Base-by-base conservation (phyloP, 1,140 invertebrate genomes). In the Lysiphlebus fabarum region DNA sequence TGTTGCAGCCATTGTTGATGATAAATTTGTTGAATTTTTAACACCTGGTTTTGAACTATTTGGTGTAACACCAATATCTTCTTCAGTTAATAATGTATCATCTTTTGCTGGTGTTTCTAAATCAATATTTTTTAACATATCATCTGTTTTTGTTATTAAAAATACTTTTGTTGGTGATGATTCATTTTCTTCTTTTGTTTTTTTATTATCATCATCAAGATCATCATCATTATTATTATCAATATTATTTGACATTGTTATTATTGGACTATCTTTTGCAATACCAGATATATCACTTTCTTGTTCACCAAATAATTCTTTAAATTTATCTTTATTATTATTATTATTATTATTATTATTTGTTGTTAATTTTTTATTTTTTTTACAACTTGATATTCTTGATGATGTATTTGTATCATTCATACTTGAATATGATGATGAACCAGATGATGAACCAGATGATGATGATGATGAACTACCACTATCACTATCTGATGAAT, bases 61-160 rank as follows among this genome's bases (percentile, higher is more conserved):
- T 0, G 78, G 77, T 0, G 76, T 79, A 42, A 76, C 76, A 0
- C 73, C 74, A 53, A 79, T 80, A 10, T 65, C 58, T 0, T 65
- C 68, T 50, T 80, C 76, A 1, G 65, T 41, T 5, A 74, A 59
- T 0, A 63, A 40, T 56, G 53, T 59, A 0, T 80, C 75, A 11
- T 77, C 68, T 45, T 80, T 80, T 0, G 63, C 70, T 9, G 76
- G 78, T 0, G 75, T 79, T 63, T 78, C 77, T 49, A 69, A 63
- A 1, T 42, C n/a, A 7, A 51, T 10, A 7, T 11, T 58, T 42
- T 65, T 40, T 11, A 66, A 42, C 9, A 67, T 57, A 4, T 69
- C 59, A 1, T 65, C 53, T 4, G 59, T 66, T 53, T 75, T 71
- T 0, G 34, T 41, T 12, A 75, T 51, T 3, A 67, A 53, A 36